phyloP scores from a whole-genome alignment of 2,797 vertebrate genomes.

The Phrynocephalus guinanensis region DNA sequence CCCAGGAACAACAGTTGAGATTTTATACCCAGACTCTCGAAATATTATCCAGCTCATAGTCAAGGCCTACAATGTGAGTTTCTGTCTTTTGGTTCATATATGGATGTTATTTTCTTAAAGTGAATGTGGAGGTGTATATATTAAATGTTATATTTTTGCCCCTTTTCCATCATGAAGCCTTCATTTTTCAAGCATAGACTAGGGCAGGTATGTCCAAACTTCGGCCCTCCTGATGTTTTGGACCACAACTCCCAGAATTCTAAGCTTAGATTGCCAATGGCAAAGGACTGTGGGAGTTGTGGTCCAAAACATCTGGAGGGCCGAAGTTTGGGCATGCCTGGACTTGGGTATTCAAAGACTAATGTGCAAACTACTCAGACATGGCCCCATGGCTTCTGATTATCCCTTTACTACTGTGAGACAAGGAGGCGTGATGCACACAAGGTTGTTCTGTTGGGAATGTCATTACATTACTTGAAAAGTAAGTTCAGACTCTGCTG shows the following conservation, averaged over 20 bases:
- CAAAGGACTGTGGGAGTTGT: too few relatives aligned
- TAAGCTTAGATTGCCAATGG: too few relatives aligned
- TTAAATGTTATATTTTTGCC: background rate
- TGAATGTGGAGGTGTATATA: background rate
- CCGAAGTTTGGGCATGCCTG: too few relatives aligned
- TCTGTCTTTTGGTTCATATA: constrained; percentile 21
- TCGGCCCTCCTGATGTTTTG: too few relatives aligned
- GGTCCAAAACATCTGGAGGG: too few relatives aligned
- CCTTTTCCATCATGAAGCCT: background rate
- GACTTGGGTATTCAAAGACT: too few relatives aligned
- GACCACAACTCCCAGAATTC: too few relatives aligned
- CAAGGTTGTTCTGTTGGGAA: too few relatives aligned
- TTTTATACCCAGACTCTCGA: constrained; percentile 94
- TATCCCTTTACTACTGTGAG: background rate
- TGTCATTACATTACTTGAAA: too few relatives aligned
- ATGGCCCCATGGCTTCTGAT: background rate
- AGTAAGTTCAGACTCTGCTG: too few relatives aligned
- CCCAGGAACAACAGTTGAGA: constrained; percentile 96
- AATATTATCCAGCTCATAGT: constrained; percentile 98
- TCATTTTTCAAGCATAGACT: background rate
- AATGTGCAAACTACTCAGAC: background rate
- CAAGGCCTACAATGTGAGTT: constrained; percentile 93
- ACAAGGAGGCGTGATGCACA: background rate
- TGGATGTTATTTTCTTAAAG: background rate
- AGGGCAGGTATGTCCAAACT: too few relatives aligned